These are phyloP conservation scores for Bimastos eiseni DNA, from an alignment of 2,888 invertebrate genomes.

Conservation along the genomic window DNA sequence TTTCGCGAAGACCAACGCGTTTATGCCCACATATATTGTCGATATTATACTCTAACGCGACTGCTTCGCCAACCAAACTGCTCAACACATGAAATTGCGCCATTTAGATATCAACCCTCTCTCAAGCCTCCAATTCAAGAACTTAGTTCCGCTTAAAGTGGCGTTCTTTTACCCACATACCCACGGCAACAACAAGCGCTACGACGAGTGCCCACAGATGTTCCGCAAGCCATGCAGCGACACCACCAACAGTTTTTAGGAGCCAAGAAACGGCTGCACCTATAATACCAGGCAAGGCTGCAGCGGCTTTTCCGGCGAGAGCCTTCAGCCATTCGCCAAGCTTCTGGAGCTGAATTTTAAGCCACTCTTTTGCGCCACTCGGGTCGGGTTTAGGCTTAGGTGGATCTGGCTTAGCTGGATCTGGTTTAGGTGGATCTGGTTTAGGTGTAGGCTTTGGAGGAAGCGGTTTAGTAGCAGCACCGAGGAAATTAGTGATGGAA, in stretches of 20 bases:
- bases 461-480: background rate
- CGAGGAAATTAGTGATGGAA: background rate
- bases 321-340: background rate
- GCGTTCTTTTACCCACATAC: background rate
- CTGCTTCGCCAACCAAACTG: background rate
- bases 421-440: too few species aligned
- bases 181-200: background rate
- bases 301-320: slow-evolving; percentile 28
- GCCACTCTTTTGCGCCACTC: slow-evolving; percentile 21
- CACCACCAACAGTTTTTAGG: background rate
- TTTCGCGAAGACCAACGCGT: background rate
- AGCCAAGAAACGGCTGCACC: slow-evolving; percentile 28
- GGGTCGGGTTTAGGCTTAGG: too few species aligned
- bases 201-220: background rate
- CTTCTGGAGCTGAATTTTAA: slow-evolving; percentile 20
- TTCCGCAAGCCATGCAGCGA: background rate
- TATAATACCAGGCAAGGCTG: slow-evolving; percentile 27
- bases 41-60: background rate
- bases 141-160: background rate
- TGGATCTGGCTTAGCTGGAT: too few species aligned
- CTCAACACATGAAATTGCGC: background rate
- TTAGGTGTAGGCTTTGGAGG: too few species aligned
- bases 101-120: background rate
- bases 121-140: background rate
- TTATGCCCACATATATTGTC: background rate